Base-by-base conservation (phyloP, 2,797 vertebrate genomes). In the Remorina albescens region DNA sequence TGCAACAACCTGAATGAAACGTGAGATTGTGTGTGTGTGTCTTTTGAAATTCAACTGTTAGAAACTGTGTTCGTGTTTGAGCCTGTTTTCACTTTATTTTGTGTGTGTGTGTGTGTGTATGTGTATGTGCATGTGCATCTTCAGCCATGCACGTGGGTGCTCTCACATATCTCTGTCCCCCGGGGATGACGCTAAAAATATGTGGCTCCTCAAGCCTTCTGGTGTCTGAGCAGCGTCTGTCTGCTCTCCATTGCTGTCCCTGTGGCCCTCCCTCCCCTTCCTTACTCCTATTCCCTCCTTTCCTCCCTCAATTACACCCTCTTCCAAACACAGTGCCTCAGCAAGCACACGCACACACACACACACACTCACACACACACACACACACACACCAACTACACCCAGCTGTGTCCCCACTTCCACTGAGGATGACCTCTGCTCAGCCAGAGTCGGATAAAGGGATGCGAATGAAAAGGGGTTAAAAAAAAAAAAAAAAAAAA, bases 151-250 rank as follows among this genome's bases (percentile, higher is more conserved):
- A 89, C 84, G 78, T 84, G 64, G 84, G 81, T 72, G 85, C 88
- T 93, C 94, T 94, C 93, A 92, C 93, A 94, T 94, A 94, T 95
- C 93, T 94, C 89, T 90, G 92, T 95, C 94, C 94, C 93, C 93
- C 80, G 91, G 93, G 94, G 91, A 95, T 86, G 91, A 91, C 92
- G 93, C 94, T 95, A 95, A 95, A 95, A 95, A 95, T 95, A 95
- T 92, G 93, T 94, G 91, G 93, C 93, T 95, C 93, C 94, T 94
- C 92, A 90, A 94, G 93, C 94, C 94, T 95, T 95, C 94, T 95
- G 94, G 94, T 95, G 94, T 95, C 95, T 95, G 94, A 94, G 93
- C 94, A 94, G 92, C 94, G 94, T 95, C 94, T 95, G 94, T 94
- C 94, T 94, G 92, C 93, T 93, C 93, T 92, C 92, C 91, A 80